Conservation (phyloP, 2,888 invertebrate genomes). For the Drosophila nr. medialis region DNA sequence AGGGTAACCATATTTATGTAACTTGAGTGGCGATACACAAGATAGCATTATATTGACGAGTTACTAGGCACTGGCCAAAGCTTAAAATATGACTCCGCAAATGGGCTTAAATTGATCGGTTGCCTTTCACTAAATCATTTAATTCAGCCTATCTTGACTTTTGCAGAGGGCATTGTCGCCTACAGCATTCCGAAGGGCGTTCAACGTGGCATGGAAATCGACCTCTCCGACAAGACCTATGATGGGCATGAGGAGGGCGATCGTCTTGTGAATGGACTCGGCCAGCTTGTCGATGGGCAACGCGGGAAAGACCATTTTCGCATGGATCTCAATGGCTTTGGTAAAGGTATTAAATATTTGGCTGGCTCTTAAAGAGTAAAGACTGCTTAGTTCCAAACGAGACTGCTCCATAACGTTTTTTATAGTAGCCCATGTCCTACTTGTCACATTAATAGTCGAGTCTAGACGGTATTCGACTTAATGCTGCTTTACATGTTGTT, state of each 20-base stretch:
- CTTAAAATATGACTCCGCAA: constrained; percentile 36
- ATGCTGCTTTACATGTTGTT: constrained; percentile 12
- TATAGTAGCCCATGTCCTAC: constrained; percentile 18
- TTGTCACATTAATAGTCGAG: constrained; percentile 36
- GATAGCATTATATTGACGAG: constrained; percentile 35
- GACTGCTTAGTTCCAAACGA: constrained; percentile 6
- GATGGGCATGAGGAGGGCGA: constrained; percentile 89
- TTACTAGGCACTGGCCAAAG: constrained; percentile 5
- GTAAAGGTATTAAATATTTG: constrained; percentile 86
- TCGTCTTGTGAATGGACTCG: constrained; percentile 89
- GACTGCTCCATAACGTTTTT: constrained; percentile 8
- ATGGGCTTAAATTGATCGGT: constrained; percentile 37
- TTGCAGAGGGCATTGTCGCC: constrained; percentile 90
- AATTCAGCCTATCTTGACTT: background rate
- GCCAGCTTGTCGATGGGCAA: constrained; percentile 91
- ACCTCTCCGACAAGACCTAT: constrained; percentile 91
- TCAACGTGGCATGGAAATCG: constrained; percentile 89
- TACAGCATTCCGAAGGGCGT: constrained; percentile 92
- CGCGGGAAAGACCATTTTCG: constrained; percentile 91
- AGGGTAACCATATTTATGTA: constrained; percentile 25
- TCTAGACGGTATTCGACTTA: constrained; percentile 10
- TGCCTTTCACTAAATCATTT: constrained; percentile 38
- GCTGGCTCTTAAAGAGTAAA: background rate
- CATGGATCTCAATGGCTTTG: constrained; percentile 87
- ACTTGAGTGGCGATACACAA: constrained; percentile 32